phyloP scores from a whole-genome alignment of 2,113 vertebrate species.

The Gadus chalcogrammus region DNA sequence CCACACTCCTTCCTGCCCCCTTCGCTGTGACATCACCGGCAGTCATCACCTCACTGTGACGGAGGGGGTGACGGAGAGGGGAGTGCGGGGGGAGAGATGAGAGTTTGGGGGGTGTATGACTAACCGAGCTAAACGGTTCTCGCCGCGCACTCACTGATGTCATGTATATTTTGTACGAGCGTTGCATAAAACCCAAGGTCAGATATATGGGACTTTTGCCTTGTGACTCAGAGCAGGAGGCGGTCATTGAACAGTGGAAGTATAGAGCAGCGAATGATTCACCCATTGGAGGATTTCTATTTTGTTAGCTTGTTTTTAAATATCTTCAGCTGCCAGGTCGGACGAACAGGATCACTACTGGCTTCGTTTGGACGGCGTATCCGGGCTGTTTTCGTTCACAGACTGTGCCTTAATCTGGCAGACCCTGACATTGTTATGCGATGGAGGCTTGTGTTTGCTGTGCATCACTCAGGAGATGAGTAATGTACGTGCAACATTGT shows the following conservation, averaged over 20 bases:
- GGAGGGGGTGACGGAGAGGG: conserved; percentile 16
- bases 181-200: conserved; percentile 48
- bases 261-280: not conserved
- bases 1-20: conserved; percentile 26
- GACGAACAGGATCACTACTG: no score
- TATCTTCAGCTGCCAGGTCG: no score
- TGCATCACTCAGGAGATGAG: no score
- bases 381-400: no score
- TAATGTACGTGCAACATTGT: no score
- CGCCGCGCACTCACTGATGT: not conserved
- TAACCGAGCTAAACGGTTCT: no score
- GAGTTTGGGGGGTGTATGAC: conserved; percentile 25
- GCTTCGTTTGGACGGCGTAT: no score
- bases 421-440: no score
- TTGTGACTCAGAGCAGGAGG: conserved; percentile 37
- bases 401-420: no score
- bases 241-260: conserved; percentile 15
- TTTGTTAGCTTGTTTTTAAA: no score
- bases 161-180: conserved; percentile 3
- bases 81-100: conserved; percentile 14
- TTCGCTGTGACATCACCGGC: conserved; percentile 49
- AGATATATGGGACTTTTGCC: conserved; percentile 24
- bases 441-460: no score
- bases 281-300: no score
- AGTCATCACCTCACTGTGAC: conserved; percentile 41